Base-by-base conservation (phyloP, 2,113 vertebrate species). In the Apaloderma vittatum region DNA sequence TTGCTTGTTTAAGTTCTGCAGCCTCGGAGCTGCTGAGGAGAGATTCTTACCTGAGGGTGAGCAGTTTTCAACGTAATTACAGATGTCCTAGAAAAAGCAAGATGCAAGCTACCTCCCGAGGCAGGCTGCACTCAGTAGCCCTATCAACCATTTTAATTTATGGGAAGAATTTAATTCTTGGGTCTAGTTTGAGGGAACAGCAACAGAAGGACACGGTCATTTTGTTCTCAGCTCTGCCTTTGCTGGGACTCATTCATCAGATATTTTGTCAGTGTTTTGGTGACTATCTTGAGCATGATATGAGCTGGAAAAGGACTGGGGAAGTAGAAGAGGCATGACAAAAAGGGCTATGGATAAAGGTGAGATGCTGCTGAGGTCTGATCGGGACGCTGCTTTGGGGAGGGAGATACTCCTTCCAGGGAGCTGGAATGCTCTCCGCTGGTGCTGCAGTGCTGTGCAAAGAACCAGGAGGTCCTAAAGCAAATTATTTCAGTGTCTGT, bases 341-440 rank as follows among this genome's bases (percentile, higher is more conserved):
- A 22, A 26, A 73, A 73, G 21, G 23, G 4, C 5, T 80, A 12
- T 45, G 34, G 51, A 36, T 43, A 54, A 36, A 8, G 26, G 11
- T 34, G 79, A 80, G 43, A 16, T 55, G 54, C 32, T 70, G 3
- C 40, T 34, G 6, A 62, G 13, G 17, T 46, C 32, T 54, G 34
- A 22, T 61, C 14, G 30, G n/a, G 37, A n/a, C 16, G 32, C 1
- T 30, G 36, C 19, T 84, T 4, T 63, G 24, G 40, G 24, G 61
- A 85, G 12, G 23, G 36, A 24, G 57, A 4, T 16, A 15, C 10
- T 92, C 17, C 30, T 66, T 57, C 18, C 36, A 52, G 34, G 32
- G 15, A 36, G 24, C 7, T 0, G 3, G 4, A 11, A 12, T 0
- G 0, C 17, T 68, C 30, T 62, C 40, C 1, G 0, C 5, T 0